phyloP scores from a whole-genome alignment of 2,797 vertebrate species.

The Forpus xanthops region DNA sequence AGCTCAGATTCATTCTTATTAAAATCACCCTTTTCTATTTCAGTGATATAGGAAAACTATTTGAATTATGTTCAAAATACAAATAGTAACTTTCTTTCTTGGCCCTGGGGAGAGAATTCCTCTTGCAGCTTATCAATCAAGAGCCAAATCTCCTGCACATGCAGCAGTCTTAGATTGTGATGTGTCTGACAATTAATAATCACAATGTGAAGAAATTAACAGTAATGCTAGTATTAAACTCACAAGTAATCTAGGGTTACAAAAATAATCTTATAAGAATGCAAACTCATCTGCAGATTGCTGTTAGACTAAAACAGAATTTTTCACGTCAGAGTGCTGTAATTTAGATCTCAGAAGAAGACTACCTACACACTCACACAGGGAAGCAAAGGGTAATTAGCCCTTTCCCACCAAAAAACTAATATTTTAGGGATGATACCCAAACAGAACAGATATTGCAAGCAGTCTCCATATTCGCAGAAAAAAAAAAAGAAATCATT shows the following conservation, averaged over 20 bases:
- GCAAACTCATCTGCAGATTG: background rate
- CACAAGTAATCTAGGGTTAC: background rate
- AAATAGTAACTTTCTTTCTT: background rate
- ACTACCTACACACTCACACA: background rate
- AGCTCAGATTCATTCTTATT: background rate
- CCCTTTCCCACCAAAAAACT: background rate
- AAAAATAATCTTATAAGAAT: background rate
- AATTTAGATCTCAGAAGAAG: background rate
- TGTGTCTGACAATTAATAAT: background rate
- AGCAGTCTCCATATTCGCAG: background rate
- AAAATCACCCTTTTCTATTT: background rate
- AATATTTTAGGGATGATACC: background rate
- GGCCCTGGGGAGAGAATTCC: background rate
- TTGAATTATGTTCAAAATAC: background rate
- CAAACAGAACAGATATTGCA: background rate
- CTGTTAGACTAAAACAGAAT: background rate
- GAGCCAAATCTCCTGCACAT: background rate
- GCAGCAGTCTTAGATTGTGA: background rate
- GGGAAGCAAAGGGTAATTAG: background rate
- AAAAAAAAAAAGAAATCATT: background rate
- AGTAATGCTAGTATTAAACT: background rate
- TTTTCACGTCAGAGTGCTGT: background rate
- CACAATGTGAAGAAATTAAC: background rate
- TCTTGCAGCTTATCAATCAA: slow-evolving; percentile 3
- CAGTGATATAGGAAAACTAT: background rate